A percentile compares a stretch with the other conserved stretches of the same genome.
Evolutionary conservation across 2,797 vertebrate species (phyloP).

Genomic region (Sebastes minor): DNA sequence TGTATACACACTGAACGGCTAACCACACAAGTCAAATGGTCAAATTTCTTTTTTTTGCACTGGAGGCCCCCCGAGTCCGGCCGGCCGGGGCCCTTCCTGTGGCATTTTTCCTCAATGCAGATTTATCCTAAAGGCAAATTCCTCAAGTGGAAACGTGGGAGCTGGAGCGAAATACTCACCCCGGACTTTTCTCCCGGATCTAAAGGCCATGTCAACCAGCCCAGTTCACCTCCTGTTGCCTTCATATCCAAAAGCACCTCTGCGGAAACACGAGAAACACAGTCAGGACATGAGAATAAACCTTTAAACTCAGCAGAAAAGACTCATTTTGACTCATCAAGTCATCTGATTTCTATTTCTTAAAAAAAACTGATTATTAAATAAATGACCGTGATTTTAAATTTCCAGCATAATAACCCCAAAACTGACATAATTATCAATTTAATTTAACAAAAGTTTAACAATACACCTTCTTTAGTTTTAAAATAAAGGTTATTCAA

Average conservation of each 20-base stretch:
- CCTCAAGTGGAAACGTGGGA: conserved; percentile 40
- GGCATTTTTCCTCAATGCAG: conserved; percentile 7
- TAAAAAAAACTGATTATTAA: neutral
- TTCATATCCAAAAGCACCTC: conserved; percentile 94
- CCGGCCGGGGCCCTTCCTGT: conserved; percentile 18
- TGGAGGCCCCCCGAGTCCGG: conserved; percentile 11
- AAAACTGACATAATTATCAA: neutral
- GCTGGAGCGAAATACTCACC: conserved; percentile 82
- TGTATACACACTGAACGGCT: conserved; percentile 12
- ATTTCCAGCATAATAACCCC: neutral
- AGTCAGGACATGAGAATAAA: neutral
- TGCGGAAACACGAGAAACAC: conserved; percentile 69
- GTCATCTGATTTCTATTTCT: neutral
- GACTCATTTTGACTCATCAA: neutral
- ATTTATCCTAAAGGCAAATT: conserved; percentile 57
- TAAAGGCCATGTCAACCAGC: conserved; percentile 91
- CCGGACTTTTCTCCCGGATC: conserved; percentile 83
- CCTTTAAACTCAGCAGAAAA: neutral
- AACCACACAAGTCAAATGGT: conserved; percentile 54
- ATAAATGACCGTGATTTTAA: neutral
- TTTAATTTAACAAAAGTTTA: neutral
- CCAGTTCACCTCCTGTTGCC: conserved; percentile 90
- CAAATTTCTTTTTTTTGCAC: conserved; percentile 24
- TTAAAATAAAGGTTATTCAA: neutral
- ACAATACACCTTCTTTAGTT: neutral